Evolutionary conservation across 2,888 invertebrate genomes (phyloP).

Genomic region (Chloroclysta siterata): DNA sequence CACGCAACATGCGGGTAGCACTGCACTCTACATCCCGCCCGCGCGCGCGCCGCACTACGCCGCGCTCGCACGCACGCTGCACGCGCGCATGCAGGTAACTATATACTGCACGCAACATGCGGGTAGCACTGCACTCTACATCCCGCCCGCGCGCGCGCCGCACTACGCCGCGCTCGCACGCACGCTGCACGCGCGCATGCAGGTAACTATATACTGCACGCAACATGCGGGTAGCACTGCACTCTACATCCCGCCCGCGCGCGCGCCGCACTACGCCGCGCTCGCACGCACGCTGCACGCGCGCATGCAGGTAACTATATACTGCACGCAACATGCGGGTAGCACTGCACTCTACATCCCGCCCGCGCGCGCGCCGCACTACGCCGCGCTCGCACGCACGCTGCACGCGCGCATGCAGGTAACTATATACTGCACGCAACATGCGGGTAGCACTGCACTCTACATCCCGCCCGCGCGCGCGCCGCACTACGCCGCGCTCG

Average conservation of each 20-base stretch:
- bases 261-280: slow-evolving; percentile 53
- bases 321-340: too few relatives aligned
- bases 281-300: slow-evolving; percentile 53
- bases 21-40: slow-evolving; percentile 68
- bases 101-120: background rate
- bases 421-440: background rate
- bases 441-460: slow-evolving; percentile 49
- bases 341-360: slow-evolving; percentile 69
- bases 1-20: slow-evolving; percentile 21
- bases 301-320: slow-evolving; percentile 51
- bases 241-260: slow-evolving; percentile 68
- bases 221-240: slow-evolving; percentile 35
- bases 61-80: slow-evolving; percentile 55
- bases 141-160: slow-evolving; percentile 53
- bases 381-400: slow-evolving; percentile 49
- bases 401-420: slow-evolving; percentile 59
- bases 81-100: slow-evolving; percentile 52
- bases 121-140: slow-evolving; percentile 60
- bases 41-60: slow-evolving; percentile 51
- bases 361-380: slow-evolving; percentile 51
- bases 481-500: slow-evolving; percentile 57
- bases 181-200: slow-evolving; percentile 59
- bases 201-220: slow-evolving; percentile 6
- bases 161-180: slow-evolving; percentile 58
- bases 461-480: slow-evolving; percentile 63